Evolutionary conservation across 2,888 invertebrate genomes (phyloP), one percentile per base, ranked within the genome.

Genomic region (Dynastes maya): DNA sequence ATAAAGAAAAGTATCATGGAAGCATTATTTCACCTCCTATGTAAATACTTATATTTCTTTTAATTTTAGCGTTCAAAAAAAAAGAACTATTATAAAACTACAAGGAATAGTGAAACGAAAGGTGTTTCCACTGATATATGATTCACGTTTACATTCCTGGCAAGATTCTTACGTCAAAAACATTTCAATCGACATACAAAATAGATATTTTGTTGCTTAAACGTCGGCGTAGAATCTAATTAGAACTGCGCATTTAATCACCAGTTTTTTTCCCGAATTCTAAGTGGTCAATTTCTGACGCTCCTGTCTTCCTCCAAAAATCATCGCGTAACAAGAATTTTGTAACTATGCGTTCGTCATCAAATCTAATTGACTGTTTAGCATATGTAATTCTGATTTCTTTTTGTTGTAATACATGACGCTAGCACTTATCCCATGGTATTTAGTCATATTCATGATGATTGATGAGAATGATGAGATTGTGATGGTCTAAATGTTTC

Each of bases 131-230:
- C 11, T 61, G 6, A 27, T 3, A 29, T 5, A 29, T 61, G 29
- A 27, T 61, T 61, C 29, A 61, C 22, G 61, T 61, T 29, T 61
- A 61, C 61, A 22, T 61, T 61, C 29, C 11, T 55, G 22, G 55
- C 55, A 29, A 61, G 8, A 27, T 29, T 29, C 11, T 61, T 61
- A 29, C 61, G 29, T 61, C 27, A 61, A 61, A 61, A 61, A 22
- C 11, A 29, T 29, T 61, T 61, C 29, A 29, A 22, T 22, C 11
- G 11, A 27, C 61, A 29, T 61, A 5, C 61, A 29, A 61, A 11
- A 29, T 1, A 13, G 11, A 27, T 61, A 27, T 27, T 58, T 58
- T 27, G 16, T 61, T 11, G 29, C 22, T 61, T 6, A 29, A 27
- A 61, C 1, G 61, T 61, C 29, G 29, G 6, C 22, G 27, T 61